Conservation (phyloP, 2,113 vertebrate species). For the Euleptes europaea region DNA sequence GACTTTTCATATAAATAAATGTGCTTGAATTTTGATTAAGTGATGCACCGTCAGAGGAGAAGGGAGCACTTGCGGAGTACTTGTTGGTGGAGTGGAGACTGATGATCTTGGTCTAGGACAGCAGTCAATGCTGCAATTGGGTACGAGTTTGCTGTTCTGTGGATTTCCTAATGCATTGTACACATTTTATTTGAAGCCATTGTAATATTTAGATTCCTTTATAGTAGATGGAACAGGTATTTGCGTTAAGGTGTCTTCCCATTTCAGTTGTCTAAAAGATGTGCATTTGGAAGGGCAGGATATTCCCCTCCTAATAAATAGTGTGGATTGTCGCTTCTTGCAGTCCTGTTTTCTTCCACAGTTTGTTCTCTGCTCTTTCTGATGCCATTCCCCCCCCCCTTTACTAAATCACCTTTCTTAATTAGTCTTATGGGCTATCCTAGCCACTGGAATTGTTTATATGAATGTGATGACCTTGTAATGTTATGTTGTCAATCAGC, state of each 20-base stretch:
- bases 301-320: neutral
- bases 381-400: neutral
- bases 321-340: neutral
- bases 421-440: neutral
- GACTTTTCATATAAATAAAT: neutral
- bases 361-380: neutral
- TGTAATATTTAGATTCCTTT: neutral
- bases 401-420: neutral
- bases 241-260: no score
- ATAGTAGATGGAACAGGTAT: neutral
- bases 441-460: neutral
- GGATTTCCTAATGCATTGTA: neutral
- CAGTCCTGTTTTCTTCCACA: neutral
- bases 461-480: no score
- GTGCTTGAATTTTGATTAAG: neutral
- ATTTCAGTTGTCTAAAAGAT: neutral
- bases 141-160: neutral
- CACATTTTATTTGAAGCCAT: neutral
- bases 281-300: neutral
- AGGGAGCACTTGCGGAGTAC: neutral
- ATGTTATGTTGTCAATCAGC: neutral
- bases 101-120: neutral
- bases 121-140: neutral
- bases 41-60: neutral
- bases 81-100: neutral